Evolutionary conservation across 1,140 invertebrate species (phyloP), one percentile per base, ranked within the genome.

Genomic region (Diorhabda sublineata): DNA sequence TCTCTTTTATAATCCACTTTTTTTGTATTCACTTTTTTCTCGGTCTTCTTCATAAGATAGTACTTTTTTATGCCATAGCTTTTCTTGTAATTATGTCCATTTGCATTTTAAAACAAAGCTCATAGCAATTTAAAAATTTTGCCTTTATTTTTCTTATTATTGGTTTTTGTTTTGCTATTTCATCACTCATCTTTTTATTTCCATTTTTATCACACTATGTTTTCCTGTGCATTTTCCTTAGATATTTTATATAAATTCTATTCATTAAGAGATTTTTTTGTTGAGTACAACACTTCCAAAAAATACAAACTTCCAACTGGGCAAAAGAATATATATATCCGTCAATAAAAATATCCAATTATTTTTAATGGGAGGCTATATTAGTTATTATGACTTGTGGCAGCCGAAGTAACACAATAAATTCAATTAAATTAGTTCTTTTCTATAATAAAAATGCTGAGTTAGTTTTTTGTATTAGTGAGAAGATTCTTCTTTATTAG

Each of bases 351-450:
- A 52, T 52, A 52, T 52, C 47, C 47, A 52, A 52, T 52, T 52
- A 52, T 52, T 52, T 52, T 52, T 52, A 52, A 52, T 52, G 47
- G 47, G 6, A 52, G 47, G 47, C 47, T n/a, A n/a, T 52, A 52
- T 52, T 52, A 52, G 47, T 52, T 52, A 52, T 52, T 52, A 52
- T 52, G 47, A n/a, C 47, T 52, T 52, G 47, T 52, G 47, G 47
- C 47, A 6, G 47, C 6, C n/a, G n/a, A 4, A 52, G 47, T 52
- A 8, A 52, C 47, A 52, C 47, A 52, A 52, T 52, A 52, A 52
- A 52, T 52, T 52, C 47, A 52, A n/a, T 52, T 52, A 52, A 52
- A 52, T 52, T 52, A 52, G 47, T 52, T 52, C n/a, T n/a, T 52
- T 52, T 52, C 6, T 52, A 52, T n/a, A 52, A 2, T 52, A 52